Evolutionary conservation across 2,113 vertebrate genomes (phyloP).

Genomic region (Podilymbus podiceps): DNA sequence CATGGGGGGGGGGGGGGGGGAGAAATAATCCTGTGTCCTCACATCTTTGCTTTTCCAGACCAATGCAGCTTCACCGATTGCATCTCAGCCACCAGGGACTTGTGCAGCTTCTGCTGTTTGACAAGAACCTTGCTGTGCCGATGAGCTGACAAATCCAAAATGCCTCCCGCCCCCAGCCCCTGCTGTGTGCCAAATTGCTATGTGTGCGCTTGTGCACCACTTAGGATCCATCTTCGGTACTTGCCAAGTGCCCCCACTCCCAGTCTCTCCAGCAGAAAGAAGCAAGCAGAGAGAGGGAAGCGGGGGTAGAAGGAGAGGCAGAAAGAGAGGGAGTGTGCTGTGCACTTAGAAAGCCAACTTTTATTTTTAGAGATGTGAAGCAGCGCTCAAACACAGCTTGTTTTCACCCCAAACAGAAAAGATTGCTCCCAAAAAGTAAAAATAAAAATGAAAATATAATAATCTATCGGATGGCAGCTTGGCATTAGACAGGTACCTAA

Average conservation of each 20-base stretch:
- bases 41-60: constrained; percentile 14
- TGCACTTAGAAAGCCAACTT: constrained; percentile 29
- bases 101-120: constrained; percentile 43
- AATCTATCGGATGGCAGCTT: background rate
- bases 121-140: constrained; percentile 45
- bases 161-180: constrained; percentile 27
- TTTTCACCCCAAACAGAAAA: background rate
- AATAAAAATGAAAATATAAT: background rate
- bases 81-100: constrained; percentile 12
- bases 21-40: background rate
- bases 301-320: background rate
- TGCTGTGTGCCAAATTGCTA: constrained; percentile 62
- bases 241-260: constrained; percentile 13
- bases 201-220: background rate
- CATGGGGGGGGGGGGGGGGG: too few relatives aligned
- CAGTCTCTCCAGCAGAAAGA: background rate
- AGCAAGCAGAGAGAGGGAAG: background rate
- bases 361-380: constrained; percentile 45
- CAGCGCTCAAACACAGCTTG: background rate
- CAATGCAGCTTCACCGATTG: background rate
- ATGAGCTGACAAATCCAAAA: constrained; percentile 62
- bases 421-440: background rate
- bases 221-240: constrained; percentile 1
- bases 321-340: background rate
- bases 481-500: background rate